Evolutionary conservation across 1,140 invertebrate species (phyloP).

Genomic region (Leptonema lineaticorne): DNA sequence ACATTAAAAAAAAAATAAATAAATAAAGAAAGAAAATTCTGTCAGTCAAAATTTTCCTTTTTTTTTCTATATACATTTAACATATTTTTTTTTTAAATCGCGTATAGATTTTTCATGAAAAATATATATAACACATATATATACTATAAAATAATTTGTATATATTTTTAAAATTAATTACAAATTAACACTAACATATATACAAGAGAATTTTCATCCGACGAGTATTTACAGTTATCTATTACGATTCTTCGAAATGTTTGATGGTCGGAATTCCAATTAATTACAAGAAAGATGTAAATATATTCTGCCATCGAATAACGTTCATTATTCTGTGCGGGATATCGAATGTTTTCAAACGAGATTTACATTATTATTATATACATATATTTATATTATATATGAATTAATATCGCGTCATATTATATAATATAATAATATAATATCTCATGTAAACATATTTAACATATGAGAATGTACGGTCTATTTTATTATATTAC

Average conservation of each 20-base stretch:
- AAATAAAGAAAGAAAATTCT: too few relatives aligned
- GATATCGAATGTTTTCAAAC: conserved; percentile 2
- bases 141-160: too few relatives aligned
- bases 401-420: not conserved
- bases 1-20: too few relatives aligned
- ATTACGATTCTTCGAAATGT: conserved; percentile 4
- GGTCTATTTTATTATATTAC: not conserved
- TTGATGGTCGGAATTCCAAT: conserved; percentile 17
- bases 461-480: too few relatives aligned
- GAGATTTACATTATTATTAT: too few relatives aligned
- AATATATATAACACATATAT: not conserved
- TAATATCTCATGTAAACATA: too few relatives aligned
- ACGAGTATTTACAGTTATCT: not conserved
- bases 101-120: not conserved
- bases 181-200: not conserved
- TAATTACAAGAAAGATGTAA: conserved; percentile 22
- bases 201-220: not conserved
- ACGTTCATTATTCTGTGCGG: conserved; percentile 13
- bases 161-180: too few relatives aligned
- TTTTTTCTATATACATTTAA: too few relatives aligned
- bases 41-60: too few relatives aligned
- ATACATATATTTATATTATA: not conserved
- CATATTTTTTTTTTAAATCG: too few relatives aligned
- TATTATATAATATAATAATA: too few relatives aligned
- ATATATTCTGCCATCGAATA: conserved; percentile 15